These are phyloP conservation scores for Apostichopus japonicus DNA, from an alignment of 35 echinoderm and acorn worm species.

Conservation along the genomic window DNA sequence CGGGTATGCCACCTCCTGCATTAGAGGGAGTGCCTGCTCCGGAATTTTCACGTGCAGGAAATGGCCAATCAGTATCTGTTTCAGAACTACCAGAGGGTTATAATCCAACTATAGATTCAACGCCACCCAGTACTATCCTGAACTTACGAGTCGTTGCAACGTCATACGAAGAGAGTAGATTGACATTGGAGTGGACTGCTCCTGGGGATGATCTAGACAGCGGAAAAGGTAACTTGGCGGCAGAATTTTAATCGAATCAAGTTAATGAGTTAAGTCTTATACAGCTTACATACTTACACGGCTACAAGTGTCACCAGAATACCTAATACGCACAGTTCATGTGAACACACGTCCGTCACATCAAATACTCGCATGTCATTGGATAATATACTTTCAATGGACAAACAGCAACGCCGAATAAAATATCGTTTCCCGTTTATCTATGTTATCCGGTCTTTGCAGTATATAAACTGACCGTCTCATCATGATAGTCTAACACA, in stretches of 20 bases:
- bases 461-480: too few species aligned
- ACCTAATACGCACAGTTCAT: too few species aligned
- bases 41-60: slow-evolving; percentile 31
- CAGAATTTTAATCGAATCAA: neutral
- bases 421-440: too few species aligned
- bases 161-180: slow-evolving; percentile 35
- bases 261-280: neutral
- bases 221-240: slow-evolving; percentile 65
- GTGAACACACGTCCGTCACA: too few species aligned
- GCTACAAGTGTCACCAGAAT: neutral
- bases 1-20: slow-evolving; percentile 50
- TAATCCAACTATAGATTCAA: slow-evolving; percentile 49
- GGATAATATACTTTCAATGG: too few species aligned
- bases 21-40: slow-evolving; percentile 47
- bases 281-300: neutral
- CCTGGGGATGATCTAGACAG: slow-evolving; percentile 76
- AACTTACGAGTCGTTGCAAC: slow-evolving; percentile 63
- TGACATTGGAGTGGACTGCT: slow-evolving; percentile 68
- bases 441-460: too few species aligned
- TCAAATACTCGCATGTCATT: too few species aligned
- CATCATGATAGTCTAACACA: too few species aligned
- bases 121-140: slow-evolving; percentile 62
- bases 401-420: too few species aligned
- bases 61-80: slow-evolving; percentile 60
- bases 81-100: slow-evolving; percentile 46